Evolutionary conservation across 2,888 invertebrate species (phyloP), one percentile per base, ranked within the genome.

Genomic region (Phlogophora meticulosa): DNA sequence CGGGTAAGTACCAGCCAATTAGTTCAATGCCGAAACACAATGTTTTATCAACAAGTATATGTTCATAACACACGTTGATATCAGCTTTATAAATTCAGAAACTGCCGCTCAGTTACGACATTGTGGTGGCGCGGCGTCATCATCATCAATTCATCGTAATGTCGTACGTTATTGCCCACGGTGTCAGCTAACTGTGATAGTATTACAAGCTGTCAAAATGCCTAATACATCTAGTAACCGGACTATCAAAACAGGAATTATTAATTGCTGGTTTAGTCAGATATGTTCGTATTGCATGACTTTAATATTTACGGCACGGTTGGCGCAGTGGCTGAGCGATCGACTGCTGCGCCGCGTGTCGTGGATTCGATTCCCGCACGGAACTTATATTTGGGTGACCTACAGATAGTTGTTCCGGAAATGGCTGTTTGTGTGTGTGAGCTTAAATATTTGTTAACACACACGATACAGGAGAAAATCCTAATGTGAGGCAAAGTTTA

Each of bases 61-160:
- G 40, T n/a, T 15, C 40, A n/a, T n/a, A 40, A 40, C 40, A 40
- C 40, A 22, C 20, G 24, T 60, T 11, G 49, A 51, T 56, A 61
- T 63, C 52, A 32, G 38, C 45, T 40, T 77, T 53, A 73, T 20
- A 57, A 61, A 69, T 69, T 70, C 60, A 73, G 38, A 61, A 48
- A 20, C 40, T 36, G 28, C 56, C 20, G 53, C 42, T 64, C 38
- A 53, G 45, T 22, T 57, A 51, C 36, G 46, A 73, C 51, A 68
- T n/a, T n/a, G n/a, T 57, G 56, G 68, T 42, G 67, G n/a, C 24
- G 13, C 38, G 51, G 43, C 32, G 63, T 48, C 43, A 52, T 70
- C 78, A 78, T 77, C 57, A 70, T 67, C 78, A 78, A 77, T 78
- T 78, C 66, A 78, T 64, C 58, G 49, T 67, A 60, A 78, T 77